Conservation (phyloP, 2,113 vertebrate genomes). For the Polypterus senegalus region DNA sequence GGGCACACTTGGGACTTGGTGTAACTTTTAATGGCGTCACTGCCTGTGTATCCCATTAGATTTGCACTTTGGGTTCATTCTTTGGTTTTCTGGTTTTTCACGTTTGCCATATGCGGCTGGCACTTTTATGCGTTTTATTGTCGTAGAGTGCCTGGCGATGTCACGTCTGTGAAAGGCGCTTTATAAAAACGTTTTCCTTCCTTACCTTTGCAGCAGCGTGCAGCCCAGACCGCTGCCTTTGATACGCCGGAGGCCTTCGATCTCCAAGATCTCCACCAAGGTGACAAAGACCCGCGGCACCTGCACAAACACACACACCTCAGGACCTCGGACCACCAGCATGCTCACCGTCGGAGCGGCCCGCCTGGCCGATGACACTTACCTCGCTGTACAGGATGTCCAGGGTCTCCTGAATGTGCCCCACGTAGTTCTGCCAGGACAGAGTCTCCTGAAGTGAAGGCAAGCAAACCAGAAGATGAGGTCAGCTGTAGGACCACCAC, state of each 20-base stretch:
- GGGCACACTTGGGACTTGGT: too few relatives aligned
- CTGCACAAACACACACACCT: conserved; percentile 34
- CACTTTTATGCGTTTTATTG: too few relatives aligned
- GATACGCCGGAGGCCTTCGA: conserved; percentile 53
- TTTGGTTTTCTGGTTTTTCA: too few relatives aligned
- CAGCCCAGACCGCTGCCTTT: conserved; percentile 47
- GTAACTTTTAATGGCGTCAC: too few relatives aligned
- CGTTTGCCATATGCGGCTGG: too few relatives aligned
- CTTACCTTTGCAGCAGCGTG: conserved; percentile 47
- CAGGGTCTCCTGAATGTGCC: conserved; percentile 58
- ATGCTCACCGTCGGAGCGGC: neutral
- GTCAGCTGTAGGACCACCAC: neutral
- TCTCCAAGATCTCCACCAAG: conserved; percentile 62
- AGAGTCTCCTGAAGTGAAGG: conserved; percentile 40
- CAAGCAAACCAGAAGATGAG: neutral
- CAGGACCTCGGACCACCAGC: neutral
- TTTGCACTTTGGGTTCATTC: too few relatives aligned
- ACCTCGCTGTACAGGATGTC: conserved; percentile 75
- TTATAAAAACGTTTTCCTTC: neutral
- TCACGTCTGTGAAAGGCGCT: neutral
- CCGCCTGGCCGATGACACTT: conserved; percentile 14
- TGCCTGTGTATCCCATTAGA: too few relatives aligned
- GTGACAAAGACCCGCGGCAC: conserved; percentile 72
- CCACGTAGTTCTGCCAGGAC: conserved; percentile 53
- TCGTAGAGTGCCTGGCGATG: too few relatives aligned